Evolutionary conservation across 1,140 invertebrate genomes (phyloP).

Genomic region (Macrosteles quadrilineatus): DNA sequence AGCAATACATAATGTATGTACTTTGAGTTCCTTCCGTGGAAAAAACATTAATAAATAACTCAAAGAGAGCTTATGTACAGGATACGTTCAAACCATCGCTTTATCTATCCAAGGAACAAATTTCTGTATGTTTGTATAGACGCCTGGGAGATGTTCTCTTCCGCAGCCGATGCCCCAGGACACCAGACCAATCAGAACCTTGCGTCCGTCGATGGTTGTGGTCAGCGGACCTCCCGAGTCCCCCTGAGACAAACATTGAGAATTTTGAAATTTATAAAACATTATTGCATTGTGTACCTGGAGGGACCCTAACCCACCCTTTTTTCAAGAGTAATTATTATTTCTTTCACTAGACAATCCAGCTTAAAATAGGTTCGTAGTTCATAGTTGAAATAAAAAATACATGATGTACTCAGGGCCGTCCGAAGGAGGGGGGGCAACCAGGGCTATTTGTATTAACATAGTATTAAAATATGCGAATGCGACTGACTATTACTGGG

Average conservation of each 20-base stretch:
- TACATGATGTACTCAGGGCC: too few relatives aligned
- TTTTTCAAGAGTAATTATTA: too few relatives aligned
- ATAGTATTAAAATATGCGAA: too few relatives aligned
- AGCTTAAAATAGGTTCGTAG: too few relatives aligned
- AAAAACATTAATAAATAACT: slow-evolving; percentile 12
- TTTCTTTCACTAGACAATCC: too few relatives aligned
- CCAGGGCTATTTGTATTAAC: too few relatives aligned
- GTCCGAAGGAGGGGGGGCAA: too few relatives aligned
- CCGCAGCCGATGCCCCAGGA: slow-evolving; percentile 92
- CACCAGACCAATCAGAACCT: slow-evolving; percentile 82
- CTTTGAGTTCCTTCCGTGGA: slow-evolving; percentile 13
- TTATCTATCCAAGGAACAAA: slow-evolving; percentile 91
- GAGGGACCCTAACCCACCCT: too few relatives aligned
- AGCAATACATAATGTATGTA: slow-evolving; percentile 9
- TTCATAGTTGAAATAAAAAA: too few relatives aligned
- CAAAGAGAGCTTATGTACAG: neutral
- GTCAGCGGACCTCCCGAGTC: slow-evolving; percentile 84
- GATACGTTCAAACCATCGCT: slow-evolving; percentile 61
- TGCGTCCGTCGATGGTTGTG: slow-evolving; percentile 76
- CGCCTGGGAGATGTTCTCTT: slow-evolving; percentile 83
- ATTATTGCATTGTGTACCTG: too few relatives aligned
- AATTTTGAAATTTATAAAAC: too few relatives aligned
- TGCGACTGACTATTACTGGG: too few relatives aligned
- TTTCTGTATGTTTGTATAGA: slow-evolving; percentile 89
- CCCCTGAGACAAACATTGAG: slow-evolving; percentile 61